Evolutionary conservation across 2,888 invertebrate genomes (phyloP).

Genomic region (Leptinotarsa peninsularis): DNA sequence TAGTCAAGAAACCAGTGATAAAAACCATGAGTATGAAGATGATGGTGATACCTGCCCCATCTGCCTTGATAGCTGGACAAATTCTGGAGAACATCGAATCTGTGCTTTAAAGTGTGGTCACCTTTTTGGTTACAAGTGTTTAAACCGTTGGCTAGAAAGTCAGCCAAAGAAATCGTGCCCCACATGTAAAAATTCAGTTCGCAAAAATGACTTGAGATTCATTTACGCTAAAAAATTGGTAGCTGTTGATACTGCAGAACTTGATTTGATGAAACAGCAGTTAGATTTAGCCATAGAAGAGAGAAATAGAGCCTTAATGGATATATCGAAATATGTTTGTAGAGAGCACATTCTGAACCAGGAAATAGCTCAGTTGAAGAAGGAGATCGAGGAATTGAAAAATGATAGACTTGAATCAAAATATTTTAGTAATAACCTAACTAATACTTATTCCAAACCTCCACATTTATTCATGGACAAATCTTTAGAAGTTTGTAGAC

Average conservation of each 20-base stretch:
- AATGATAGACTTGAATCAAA: constrained; percentile 24
- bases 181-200: constrained; percentile 80
- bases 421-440: constrained; percentile 10
- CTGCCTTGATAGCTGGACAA: constrained; percentile 90
- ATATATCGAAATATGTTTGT: constrained; percentile 70
- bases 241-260: constrained; percentile 83
- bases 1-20: constrained; percentile 25
- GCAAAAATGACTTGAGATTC: constrained; percentile 67
- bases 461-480: constrained; percentile 72
- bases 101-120: constrained; percentile 93
- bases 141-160: constrained; percentile 78
- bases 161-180: constrained; percentile 80
- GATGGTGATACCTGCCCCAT: constrained; percentile 86
- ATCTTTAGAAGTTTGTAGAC: constrained; percentile 75
- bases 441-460: constrained; percentile 19
- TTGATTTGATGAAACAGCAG: constrained; percentile 75
- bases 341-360: constrained; percentile 64
- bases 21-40: constrained; percentile 65
- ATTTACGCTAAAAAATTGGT: constrained; percentile 84
- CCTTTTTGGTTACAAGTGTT: constrained; percentile 86
- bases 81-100: constrained; percentile 85
- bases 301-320: constrained; percentile 72
- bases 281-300: constrained; percentile 72
- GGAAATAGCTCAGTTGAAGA: constrained; percentile 58
- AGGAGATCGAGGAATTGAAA: constrained; percentile 48